Conservation (phyloP, 1,140 invertebrate genomes). For the Fopius arisanus region DNA sequence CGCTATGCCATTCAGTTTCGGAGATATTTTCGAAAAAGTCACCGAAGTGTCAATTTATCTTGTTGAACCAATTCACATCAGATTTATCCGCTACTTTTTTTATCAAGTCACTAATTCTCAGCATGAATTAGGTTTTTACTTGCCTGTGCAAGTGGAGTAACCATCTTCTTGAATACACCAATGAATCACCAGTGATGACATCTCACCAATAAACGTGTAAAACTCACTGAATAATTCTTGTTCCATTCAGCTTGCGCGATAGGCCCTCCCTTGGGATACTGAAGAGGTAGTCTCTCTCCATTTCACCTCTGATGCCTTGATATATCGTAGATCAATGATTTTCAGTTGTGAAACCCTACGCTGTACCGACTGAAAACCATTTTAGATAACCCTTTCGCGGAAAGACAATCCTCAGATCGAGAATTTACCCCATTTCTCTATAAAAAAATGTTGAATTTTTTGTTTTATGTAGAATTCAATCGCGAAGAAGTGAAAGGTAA, state of each 20-base stretch:
- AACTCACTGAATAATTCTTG: slow-evolving; percentile 55
- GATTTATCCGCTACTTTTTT: too few species aligned
- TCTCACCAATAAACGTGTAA: slow-evolving; percentile 38
- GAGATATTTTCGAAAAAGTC: too few species aligned
- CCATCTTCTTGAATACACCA: neutral
- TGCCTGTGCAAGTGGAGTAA: neutral
- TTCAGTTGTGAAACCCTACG: slow-evolving; percentile 47
- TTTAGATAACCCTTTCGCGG: neutral
- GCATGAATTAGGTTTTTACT: neutral
- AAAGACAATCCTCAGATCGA: neutral
- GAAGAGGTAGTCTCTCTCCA: slow-evolving; percentile 62
- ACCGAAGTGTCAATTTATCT: too few species aligned
- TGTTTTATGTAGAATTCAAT: too few species aligned
- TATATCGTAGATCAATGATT: slow-evolving; percentile 56
- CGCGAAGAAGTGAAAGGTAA: too few species aligned
- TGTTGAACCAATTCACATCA: too few species aligned
- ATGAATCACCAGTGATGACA: neutral
- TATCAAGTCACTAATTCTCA: too few species aligned
- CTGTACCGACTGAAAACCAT: neutral
- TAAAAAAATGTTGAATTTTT: too few species aligned
- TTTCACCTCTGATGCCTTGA: slow-evolving; percentile 57
- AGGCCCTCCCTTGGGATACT: slow-evolving; percentile 63
- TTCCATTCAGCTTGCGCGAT: slow-evolving; percentile 63
- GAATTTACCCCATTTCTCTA: too few species aligned
- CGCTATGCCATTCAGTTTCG: too few species aligned